These are phyloP conservation scores for Sinotaia quadrata DNA, from an alignment of 2,888 invertebrate species.

Conservation along the genomic window DNA sequence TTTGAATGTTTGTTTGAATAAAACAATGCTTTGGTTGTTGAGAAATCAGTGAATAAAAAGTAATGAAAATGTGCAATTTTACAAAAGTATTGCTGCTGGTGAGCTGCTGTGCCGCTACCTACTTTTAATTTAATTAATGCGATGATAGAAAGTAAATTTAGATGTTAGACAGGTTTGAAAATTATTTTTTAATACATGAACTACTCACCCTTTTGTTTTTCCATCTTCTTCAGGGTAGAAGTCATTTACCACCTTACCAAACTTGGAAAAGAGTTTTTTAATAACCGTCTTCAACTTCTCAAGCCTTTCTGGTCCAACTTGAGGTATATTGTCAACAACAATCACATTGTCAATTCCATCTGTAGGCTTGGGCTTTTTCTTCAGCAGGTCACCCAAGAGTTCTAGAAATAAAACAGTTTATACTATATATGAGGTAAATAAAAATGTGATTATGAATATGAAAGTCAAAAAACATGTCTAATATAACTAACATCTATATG, in stretches of 20 bases:
- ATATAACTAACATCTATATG: too few relatives aligned
- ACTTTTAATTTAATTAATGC: too few relatives aligned
- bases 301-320: slow-evolving; percentile 90
- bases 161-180: too few relatives aligned
- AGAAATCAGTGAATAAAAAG: too few relatives aligned
- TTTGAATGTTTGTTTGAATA: too few relatives aligned
- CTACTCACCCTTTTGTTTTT: slow-evolving; percentile 86
- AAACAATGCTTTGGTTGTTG: too few relatives aligned
- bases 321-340: slow-evolving; percentile 96
- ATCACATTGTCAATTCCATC: slow-evolving; percentile 97
- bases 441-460: background rate
- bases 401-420: too few relatives aligned
- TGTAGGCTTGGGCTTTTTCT: slow-evolving; percentile 91
- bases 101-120: too few relatives aligned
- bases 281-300: slow-evolving; percentile 94
- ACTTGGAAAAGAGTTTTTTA: slow-evolving; percentile 90
- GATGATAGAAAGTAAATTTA: too few relatives aligned
- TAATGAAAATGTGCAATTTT: too few relatives aligned
- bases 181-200: too few relatives aligned
- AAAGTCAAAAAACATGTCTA: background rate
- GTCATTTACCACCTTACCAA: slow-evolving; percentile 88
- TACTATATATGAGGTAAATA: background rate
- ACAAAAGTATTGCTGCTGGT: too few relatives aligned
- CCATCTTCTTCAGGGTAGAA: slow-evolving; percentile 88
- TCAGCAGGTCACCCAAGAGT: slow-evolving; percentile 90